Base-by-base conservation (phyloP, 1,140 invertebrate species). In the Anoplolepis gracilipes region DNA sequence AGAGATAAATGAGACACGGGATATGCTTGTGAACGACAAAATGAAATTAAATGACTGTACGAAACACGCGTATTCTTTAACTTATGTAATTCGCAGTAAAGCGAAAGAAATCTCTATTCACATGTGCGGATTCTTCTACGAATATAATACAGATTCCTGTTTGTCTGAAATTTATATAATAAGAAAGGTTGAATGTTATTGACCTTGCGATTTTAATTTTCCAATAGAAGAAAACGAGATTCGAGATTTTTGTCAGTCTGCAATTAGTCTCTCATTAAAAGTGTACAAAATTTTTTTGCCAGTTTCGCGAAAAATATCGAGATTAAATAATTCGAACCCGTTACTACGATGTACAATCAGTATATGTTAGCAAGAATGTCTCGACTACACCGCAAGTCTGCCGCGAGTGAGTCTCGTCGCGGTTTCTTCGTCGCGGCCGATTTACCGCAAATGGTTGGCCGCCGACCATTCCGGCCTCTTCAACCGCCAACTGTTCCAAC, bases 401-500 rank as follows among this genome's bases (percentile, higher is more conserved):
- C 78, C 67, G 33, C 67, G 78, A 72, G 65, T 53, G 36, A 59
- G 25, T 82, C 36, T 42, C 76, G 53, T 72, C 65, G 78, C 13
- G 46, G 69, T 53, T 28, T 49, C 69, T 72, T 72, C 69, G 69
- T 72, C 30, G 70, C 78, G 78, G 39, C 78, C 78, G 78, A 82
- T 82, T 82, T 82, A 73, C 78, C 78, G 67, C 78, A 82, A 82
- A 82, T 82, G 78, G 78, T 82, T 82, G 78, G 67, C 78, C 78
- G 53, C 78, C 78, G 72, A 72, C 78, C 78, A 82, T 82, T 82
- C 67, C 67, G 28, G 67, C 67, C 78, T 82, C 78, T 73, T 82
- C 78, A 82, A 73, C 78, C 78, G 39, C 78, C 78, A 82, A 82
- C 78, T 82, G 67, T 82, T 82, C 67, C 78, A 82, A 82, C 78